Evolutionary conservation across 64 coral and sea anemone genomes (phyloP).

Genomic region (Pocillopora damicornis): DNA sequence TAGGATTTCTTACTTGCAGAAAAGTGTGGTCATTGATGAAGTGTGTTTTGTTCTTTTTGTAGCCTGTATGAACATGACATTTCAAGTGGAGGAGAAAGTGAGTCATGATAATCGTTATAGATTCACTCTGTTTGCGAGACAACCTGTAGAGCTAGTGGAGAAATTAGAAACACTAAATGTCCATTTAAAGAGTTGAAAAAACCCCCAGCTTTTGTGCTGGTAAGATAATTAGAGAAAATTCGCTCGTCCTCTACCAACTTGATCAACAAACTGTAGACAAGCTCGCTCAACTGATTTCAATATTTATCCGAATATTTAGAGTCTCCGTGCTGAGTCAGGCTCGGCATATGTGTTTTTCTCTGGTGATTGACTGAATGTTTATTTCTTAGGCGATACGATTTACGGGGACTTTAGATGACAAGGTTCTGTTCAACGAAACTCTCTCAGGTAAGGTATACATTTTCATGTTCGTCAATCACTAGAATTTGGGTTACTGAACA

Average conservation of each 20-base stretch:
- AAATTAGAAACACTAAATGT: neutral
- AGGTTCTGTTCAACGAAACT: neutral
- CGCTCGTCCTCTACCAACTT: no score
- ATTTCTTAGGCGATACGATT: neutral
- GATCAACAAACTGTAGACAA: no score
- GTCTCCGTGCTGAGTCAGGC: no score
- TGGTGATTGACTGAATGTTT: neutral
- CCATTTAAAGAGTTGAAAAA: neutral
- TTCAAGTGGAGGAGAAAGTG: neutral
- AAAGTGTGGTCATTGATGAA: neutral
- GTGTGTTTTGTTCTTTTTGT: neutral
- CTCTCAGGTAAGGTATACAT: conserved; percentile 11
- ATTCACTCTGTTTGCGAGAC: neutral
- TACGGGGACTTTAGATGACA: conserved; percentile 1
- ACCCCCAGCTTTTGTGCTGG: neutral
- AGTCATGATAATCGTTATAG: neutral
- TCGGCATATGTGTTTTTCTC: no score
- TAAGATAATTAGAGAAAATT: neutral
- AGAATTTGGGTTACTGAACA: neutral
- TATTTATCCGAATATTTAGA: no score
- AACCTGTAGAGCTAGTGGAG: neutral
- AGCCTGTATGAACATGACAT: conserved; percentile 9
- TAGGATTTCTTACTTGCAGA: neutral
- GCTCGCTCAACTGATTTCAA: no score
- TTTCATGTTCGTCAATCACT: neutral